Percentiles rank a stretch among this genome's conserved stretches.
Evolutionary conservation across 1,140 invertebrate genomes (phyloP).

Genomic region (Tetragnatha versicolor): DNA sequence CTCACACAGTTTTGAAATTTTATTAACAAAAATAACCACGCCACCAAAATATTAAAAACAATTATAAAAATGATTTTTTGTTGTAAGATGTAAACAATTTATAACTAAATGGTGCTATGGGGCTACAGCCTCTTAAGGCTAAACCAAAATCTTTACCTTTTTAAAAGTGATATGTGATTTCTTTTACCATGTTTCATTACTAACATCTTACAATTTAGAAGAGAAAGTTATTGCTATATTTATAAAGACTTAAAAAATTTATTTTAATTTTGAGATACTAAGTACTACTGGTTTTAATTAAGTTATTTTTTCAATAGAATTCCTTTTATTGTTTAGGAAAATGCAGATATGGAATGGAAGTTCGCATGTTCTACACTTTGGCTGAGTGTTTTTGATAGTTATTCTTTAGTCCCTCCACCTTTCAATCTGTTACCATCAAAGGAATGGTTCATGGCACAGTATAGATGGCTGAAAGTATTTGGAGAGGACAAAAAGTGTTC

Average conservation of each 20-base stretch:
- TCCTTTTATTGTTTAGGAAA: slow-evolving; percentile 45
- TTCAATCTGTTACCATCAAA: slow-evolving; percentile 57
- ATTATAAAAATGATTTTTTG: too few species aligned
- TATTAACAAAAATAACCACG: too few species aligned
- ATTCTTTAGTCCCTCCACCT: slow-evolving; percentile 53
- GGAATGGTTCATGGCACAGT: slow-evolving; percentile 37
- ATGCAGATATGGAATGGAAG: slow-evolving; percentile 58
- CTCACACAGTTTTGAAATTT: too few species aligned
- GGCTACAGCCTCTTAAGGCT: too few species aligned
- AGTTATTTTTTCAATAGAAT: too few species aligned
- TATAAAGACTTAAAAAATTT: background rate
- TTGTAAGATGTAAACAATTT: too few species aligned
- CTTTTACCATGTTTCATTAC: too few species aligned
- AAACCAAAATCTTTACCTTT: too few species aligned
- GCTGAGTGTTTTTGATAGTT: slow-evolving; percentile 56
- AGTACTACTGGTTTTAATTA: too few species aligned
- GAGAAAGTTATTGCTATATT: background rate
- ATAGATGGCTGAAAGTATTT: slow-evolving; percentile 1
- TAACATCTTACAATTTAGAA: background rate
- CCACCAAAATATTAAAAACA: too few species aligned
- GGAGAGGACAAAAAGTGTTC: background rate
- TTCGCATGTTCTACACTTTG: slow-evolving; percentile 56
- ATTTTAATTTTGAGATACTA: background rate
- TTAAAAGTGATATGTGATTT: too few species aligned
- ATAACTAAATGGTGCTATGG: too few species aligned